These are phyloP conservation scores for Ia io DNA, from an alignment of 2,113 vertebrate genomes.

Conservation along the genomic window DNA sequence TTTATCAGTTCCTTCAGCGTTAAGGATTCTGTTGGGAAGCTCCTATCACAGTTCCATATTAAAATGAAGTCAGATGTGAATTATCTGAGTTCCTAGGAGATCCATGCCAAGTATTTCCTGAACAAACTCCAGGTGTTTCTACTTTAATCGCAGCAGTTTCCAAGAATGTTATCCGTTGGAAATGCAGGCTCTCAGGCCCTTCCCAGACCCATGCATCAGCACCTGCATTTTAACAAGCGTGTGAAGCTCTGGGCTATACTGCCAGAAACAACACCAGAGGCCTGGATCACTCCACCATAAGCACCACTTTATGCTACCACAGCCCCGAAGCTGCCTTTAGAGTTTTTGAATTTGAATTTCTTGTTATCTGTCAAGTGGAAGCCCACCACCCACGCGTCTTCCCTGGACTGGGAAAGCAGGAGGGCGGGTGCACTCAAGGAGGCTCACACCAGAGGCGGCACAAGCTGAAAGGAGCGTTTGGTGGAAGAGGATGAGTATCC, in stretches of 20 bases:
- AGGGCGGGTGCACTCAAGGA: too few relatives aligned
- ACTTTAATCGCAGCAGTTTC: not conserved
- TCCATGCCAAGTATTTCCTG: not conserved
- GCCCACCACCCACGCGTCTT: too few relatives aligned
- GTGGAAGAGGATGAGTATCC: not conserved
- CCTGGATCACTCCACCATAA: not conserved
- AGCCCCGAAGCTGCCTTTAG: not conserved
- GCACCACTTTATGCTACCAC: not conserved
- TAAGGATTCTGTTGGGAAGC: not conserved
- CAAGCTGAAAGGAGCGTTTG: not conserved
- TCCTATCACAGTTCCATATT: not conserved
- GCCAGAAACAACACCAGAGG: not conserved
- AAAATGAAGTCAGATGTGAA: not conserved
- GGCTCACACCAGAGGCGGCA: not conserved
- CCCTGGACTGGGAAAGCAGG: not conserved
- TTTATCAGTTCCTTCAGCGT: not conserved
- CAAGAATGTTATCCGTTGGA: not conserved
- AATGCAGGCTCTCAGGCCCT: not conserved
- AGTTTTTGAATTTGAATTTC: not conserved
- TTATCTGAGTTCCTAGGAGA: not conserved
- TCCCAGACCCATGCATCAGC: not conserved
- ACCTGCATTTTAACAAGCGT: not conserved
- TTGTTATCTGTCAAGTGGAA: not conserved
- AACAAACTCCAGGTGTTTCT: not conserved
- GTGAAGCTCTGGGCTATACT: not conserved